Base-by-base conservation (phyloP, 2,113 vertebrate species). In the Hirundichthys speculiger region DNA sequence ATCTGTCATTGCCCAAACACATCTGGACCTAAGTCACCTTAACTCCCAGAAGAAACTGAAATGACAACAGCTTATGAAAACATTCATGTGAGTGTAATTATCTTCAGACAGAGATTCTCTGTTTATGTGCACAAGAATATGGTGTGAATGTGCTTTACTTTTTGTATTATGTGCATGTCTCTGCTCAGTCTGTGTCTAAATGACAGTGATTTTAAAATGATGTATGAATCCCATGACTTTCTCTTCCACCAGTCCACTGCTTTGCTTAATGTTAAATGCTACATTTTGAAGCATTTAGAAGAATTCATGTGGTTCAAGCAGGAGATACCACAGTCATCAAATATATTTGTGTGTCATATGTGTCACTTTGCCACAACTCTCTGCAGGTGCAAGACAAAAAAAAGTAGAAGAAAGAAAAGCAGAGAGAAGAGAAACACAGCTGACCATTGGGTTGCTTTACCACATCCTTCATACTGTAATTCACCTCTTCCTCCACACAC, bases 381-480 rank as follows among this genome's bases (percentile, higher is more conserved):
- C 63, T 77, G 73, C 82, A 87, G 83, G 84, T 86, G 82, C 73
- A 73, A 49, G 46, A 60, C 6, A 52, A 51, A 78, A 66, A 55
- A 67, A 5, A 30, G 24, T 47, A 53, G 46, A 56, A 54, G 53
- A 63, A 77, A 74, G 67, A 74, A n/a, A 5, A 30, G 24, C 51
- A 53, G 46, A 56, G 58, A 56, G 66, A 77, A 74, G 67, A 74
- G 66, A 81, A 83, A 81, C 75, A 63, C 50, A 79, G 53, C 61
- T 79, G 82, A 80, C 64, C 68, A 79, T 64, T 75, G 48, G 16
- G 30, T 53, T 75, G 58, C 64, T 73, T 84, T 64, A 87, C 82
- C 85, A 83, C 77, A 80, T 83, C 79, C 85, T 66, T 68, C 19
- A 68, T 73, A 56, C 46, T 64, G 16, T 55, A 73, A 56, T 45